Evolutionary conservation across 2,113 vertebrate genomes (phyloP).

Genomic region (Spermophilus dauricus): DNA sequence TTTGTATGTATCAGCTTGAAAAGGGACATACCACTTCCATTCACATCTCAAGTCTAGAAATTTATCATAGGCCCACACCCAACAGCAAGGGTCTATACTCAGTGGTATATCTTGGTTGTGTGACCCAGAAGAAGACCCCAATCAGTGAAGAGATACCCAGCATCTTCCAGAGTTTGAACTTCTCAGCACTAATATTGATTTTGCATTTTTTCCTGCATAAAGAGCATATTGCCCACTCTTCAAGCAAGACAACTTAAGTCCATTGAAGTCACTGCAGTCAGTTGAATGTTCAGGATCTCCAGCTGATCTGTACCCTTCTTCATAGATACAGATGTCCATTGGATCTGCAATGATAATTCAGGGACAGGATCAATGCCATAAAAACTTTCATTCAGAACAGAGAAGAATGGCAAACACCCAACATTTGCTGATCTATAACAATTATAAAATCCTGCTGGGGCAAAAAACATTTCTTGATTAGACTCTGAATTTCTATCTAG

Average conservation of each 20-base stretch:
- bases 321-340: background rate
- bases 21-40: background rate
- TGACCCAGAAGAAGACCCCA: background rate
- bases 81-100: background rate
- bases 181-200: background rate
- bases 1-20: background rate
- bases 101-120: background rate
- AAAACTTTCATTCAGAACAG: slow-evolving; percentile 26
- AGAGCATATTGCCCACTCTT: background rate
- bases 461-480: background rate
- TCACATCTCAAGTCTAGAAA: background rate
- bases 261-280: background rate
- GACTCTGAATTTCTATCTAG: background rate
- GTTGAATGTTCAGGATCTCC: background rate
- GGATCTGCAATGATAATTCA: background rate
- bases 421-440: background rate
- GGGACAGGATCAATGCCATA: background rate
- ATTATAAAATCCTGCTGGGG: slow-evolving; percentile 19
- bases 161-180: background rate
- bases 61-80: background rate
- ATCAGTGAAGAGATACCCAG: background rate
- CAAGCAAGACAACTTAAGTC: background rate
- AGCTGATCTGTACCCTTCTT: background rate
- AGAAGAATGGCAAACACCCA: background rate
- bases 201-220: background rate